Percentiles rank a stretch among this genome's conserved stretches.
phyloP scores from a whole-genome alignment of 1,140 invertebrate species.

The Bombus cullumanus region DNA sequence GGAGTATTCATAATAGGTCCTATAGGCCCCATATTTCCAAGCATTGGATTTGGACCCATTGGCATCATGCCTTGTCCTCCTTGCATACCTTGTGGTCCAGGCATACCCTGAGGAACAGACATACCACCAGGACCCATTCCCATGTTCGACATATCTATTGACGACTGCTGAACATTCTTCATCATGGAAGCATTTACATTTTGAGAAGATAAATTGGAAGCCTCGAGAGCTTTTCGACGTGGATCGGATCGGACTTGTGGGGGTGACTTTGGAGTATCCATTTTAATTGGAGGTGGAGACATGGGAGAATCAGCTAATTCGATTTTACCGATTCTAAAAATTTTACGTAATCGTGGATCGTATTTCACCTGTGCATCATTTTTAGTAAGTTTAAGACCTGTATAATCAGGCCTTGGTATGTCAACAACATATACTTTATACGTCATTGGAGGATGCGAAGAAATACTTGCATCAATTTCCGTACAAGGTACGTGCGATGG shows the following conservation, averaged over 20 bases:
- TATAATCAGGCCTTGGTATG: constrained; percentile 89
- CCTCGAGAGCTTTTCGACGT: constrained; percentile 83
- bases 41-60: constrained; percentile 80
- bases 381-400: constrained; percentile 87
- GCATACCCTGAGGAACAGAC: constrained; percentile 75
- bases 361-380: constrained; percentile 87
- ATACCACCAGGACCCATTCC: constrained; percentile 80
- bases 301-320: constrained; percentile 82
- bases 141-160: constrained; percentile 58
- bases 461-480: constrained; percentile 92
- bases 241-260: constrained; percentile 82
- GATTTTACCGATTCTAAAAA: constrained; percentile 86
- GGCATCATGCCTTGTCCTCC: constrained; percentile 79
- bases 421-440: constrained; percentile 88
- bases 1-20: constrained; percentile 68
- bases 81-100: constrained; percentile 83
- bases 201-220: constrained; percentile 68
- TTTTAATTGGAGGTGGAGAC: constrained; percentile 76
- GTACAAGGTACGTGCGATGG: constrained; percentile 91
- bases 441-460: constrained; percentile 88
- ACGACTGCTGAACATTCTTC: constrained; percentile 47
- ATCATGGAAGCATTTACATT: constrained; percentile 58
- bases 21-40: constrained; percentile 80
- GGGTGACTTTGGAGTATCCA: constrained; percentile 78
- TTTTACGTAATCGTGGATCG: constrained; percentile 89